phyloP scores from a whole-genome alignment of 92 coral and sea anemone species.

The Phenganax stokvisi region DNA sequence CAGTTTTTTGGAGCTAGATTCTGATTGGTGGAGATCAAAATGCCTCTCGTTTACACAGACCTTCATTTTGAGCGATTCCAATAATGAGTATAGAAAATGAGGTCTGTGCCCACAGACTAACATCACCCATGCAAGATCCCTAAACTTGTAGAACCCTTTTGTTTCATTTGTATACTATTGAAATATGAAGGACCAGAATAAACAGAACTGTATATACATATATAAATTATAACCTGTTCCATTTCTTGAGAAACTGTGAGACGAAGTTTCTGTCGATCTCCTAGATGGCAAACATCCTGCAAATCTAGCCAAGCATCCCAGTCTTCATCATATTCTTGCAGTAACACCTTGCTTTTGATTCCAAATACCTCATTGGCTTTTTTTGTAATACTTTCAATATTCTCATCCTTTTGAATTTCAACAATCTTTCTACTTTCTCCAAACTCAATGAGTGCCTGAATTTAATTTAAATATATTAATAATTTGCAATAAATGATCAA shows the following conservation, averaged over 20 bases:
- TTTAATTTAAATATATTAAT: too few relatives aligned
- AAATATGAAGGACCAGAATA: too few relatives aligned
- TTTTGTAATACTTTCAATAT: neutral
- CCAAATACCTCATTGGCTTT: slow-evolving; percentile 5
- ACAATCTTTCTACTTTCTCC: slow-evolving; percentile 13
- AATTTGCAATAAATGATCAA: too few relatives aligned
- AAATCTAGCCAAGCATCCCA: slow-evolving; percentile 10
- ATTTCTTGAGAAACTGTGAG: slow-evolving; percentile 9
- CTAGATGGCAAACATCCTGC: slow-evolving; percentile 9
- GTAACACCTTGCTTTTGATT: neutral
- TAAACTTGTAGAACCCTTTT: neutral
- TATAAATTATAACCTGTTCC: slow-evolving; percentile 3
- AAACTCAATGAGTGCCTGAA: slow-evolving; percentile 7
- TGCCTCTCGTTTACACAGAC: too few relatives aligned
- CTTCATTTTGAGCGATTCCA: too few relatives aligned
- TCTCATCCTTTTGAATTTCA: slow-evolving; percentile 3
- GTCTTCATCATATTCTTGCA: slow-evolving; percentile 10
- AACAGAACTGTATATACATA: neutral
- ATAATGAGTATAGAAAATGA: too few relatives aligned
- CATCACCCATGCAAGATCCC: neutral
- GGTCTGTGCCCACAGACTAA: too few relatives aligned
- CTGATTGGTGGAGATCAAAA: too few relatives aligned
- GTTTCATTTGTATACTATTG: too few relatives aligned
- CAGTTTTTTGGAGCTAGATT: too few relatives aligned
- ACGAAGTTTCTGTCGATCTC: slow-evolving; percentile 6